Base-by-base conservation (phyloP, 2,888 invertebrate species). In the Bellardia bayeri region DNA sequence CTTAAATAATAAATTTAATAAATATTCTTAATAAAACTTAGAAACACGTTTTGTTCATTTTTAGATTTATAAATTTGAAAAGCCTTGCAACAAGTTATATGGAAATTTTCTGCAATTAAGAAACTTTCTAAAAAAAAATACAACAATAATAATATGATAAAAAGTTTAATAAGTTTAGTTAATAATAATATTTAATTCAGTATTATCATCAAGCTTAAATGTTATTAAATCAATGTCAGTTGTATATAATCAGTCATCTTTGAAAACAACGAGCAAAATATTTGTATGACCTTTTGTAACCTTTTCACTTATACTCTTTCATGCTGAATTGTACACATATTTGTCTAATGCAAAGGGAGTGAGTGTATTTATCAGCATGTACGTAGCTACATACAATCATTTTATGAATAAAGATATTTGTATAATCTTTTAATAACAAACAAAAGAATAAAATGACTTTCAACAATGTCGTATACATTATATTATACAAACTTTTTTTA, bases 371-470 rank as follows among this genome's bases (percentile, higher is more conserved):
- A 42, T 81, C 2, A 30, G 42, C 45, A 13, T 64, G 30, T 33
- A 33, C 14, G 51, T 51, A 63, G 3, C 11, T 45, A 11, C 13
- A 45, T 42, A 42, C 4, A 7, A 5, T 9, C 9, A 54, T 51
- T 69, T 82, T 79, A 80, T 80, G 68, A 80, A 80, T 51, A 84
- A 72, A 76, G 49, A 69, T 74, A 69, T 84, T 79, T 87, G 63
- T 61, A 61, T 84, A 84, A 87, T 84, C 72, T 71, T 72, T 64
- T 81, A 81, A 83, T 54, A 83, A 72, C 74, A 81, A 81, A 87
- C 80, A 87, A 84, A 82, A 40, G 76, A 84, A 84, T 82, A 74
- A 78, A 82, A 84, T 87, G 84, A 85, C 85, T 85, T 88, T 88
- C 87, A 78, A 75, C 87, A 88, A 82, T 88, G 87, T 82, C 85